A percentile compares a stretch with the other conserved stretches of the same genome.
Evolutionary conservation across 2,113 vertebrate genomes (phyloP).

Genomic region (Pygoscelis adeliae): DNA sequence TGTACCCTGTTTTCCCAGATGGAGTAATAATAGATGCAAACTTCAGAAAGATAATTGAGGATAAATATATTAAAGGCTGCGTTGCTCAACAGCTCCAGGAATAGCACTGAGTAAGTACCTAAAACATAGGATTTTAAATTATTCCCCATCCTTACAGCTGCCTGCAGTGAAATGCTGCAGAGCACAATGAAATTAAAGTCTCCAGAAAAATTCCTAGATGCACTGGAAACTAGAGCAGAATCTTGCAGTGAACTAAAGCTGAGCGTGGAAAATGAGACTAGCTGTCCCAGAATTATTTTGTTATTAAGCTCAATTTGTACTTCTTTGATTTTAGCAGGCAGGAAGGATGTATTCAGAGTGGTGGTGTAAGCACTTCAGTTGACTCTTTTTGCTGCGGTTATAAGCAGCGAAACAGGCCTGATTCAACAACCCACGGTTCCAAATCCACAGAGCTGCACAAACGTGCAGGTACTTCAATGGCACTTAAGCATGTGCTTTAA

Average conservation of each 20-base stretch:
- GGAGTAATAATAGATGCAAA: constrained; percentile 16
- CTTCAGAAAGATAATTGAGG: not conserved
- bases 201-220: not conserved
- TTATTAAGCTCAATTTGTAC: not conserved
- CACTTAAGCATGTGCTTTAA: not conserved
- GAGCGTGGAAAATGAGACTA: not conserved
- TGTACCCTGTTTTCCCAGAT: not conserved
- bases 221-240: not conserved
- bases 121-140: not conserved
- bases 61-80: not conserved
- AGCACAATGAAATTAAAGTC: not conserved
- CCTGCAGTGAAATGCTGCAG: not conserved
- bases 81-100: not conserved
- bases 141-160: not conserved
- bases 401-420: not conserved
- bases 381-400: not conserved
- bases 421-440: not conserved
- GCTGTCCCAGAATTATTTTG: not conserved
- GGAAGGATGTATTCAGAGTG: not conserved
- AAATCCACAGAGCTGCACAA: not conserved
- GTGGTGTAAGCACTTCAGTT: not conserved
- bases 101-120: not conserved
- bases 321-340: not conserved
- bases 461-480: not conserved
- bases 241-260: not conserved